Base-by-base conservation (phyloP, 2,797 vertebrate genomes). In the Gephyroberyx darwinii region DNA sequence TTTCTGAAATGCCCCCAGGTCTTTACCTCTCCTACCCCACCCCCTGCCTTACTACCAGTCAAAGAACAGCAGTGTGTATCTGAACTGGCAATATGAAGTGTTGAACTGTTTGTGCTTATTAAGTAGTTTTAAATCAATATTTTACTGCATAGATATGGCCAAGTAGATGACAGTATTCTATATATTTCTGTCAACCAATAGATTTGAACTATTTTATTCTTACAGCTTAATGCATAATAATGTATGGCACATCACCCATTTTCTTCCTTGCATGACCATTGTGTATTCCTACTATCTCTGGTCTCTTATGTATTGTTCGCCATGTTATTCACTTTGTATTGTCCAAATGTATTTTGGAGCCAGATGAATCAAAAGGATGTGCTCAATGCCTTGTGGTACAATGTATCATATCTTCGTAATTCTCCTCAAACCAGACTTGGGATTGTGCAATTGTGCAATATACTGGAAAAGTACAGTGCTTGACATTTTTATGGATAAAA, bases 201-300 rank as follows among this genome's bases (percentile, higher is more conserved):
- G 53, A 78, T 86, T 85, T 80, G 31, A 87, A 73, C 70, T 70
- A 69, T 66, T 86, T 84, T 77, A 73, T 61, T 86, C 78, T 69
- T 66, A 53, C 67, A 80, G 78, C 69, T 74, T 69, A 74, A 67
- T 63, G 66, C 60, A 56, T 78, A 65, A 70, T 63, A 53, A 66
- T 84, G 76, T 88, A 77, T 59, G 61, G 76, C 69, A 62, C 75
- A 79, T 80, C 41, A 3, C 20, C 60, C 55, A 65, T 77, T 85
- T 77, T 65, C 76, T 59, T 82, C 68, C 82, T 77, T 93, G 92
- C 92, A 93, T 92, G 92, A 77, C 64, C 86, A 84, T 82, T 82
- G 81, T 88, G 74, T 91, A 89, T 66, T 81, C 84, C 85, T 73
- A 78, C 81, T 90, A 84, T 89, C 87, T 84, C 86, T 83, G 84